These are phyloP conservation scores for Caenorhabditis becei DNA, from an alignment of 2,888 invertebrate species.

Conservation along the genomic window DNA sequence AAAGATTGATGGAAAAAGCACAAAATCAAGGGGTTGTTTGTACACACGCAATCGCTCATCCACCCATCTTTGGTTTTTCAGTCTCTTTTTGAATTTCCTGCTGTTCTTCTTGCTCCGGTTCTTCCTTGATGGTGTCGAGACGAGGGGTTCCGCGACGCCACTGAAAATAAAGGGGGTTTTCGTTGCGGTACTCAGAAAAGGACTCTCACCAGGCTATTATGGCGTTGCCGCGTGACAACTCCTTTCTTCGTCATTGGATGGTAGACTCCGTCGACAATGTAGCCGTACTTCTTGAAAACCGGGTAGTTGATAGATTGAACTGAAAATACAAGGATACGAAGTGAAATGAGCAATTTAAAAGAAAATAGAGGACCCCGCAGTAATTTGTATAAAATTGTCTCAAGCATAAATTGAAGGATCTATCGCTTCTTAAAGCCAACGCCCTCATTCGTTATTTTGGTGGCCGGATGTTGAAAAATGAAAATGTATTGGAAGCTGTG, in stretches of 20 bases:
- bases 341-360: too few species aligned
- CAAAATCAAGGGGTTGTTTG: background rate
- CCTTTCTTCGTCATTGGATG: conserved; percentile 48
- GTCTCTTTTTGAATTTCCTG: background rate
- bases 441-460: background rate
- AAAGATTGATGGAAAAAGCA: background rate
- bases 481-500: background rate
- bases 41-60: background rate
- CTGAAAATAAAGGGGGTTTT: conserved; percentile 8
- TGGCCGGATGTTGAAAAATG: background rate
- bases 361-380: too few species aligned
- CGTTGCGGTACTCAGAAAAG: too few species aligned
- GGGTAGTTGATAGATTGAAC: conserved; percentile 49
- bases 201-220: conserved; percentile 27
- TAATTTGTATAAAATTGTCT: too few species aligned
- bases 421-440: too few species aligned
- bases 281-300: conserved; percentile 48
- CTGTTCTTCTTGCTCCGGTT: conserved; percentile 29
- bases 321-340: conserved; percentile 8
- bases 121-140: conserved; percentile 38
- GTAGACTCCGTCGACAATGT: conserved; percentile 32
- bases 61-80: background rate
- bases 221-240: conserved; percentile 22
- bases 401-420: too few species aligned
- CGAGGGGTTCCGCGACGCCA: conserved; percentile 44